A percentile compares a stretch with the other conserved stretches of the same genome.
Evolutionary conservation across 2,797 vertebrate species (phyloP).

Genomic region (Rhinella marina): DNA sequence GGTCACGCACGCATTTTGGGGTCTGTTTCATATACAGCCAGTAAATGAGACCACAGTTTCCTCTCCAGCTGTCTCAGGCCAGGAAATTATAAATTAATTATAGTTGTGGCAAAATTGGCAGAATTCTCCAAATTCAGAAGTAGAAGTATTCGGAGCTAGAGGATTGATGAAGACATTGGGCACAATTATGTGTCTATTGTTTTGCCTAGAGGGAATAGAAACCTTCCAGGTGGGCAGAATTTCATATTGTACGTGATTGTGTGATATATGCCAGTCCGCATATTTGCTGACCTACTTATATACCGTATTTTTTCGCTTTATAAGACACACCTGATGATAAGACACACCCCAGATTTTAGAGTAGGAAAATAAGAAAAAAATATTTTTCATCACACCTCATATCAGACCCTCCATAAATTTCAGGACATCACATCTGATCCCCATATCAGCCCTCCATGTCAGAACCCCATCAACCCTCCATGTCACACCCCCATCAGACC

Average conservation of each 20-base stretch:
- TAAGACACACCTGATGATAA: too few relatives aligned
- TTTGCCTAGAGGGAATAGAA: neutral
- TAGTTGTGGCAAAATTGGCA: neutral
- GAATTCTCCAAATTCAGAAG: neutral
- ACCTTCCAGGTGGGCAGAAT: neutral
- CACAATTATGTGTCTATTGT: slow-evolving; percentile 6
- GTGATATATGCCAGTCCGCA: neutral
- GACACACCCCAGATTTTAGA: too few relatives aligned
- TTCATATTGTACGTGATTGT: neutral
- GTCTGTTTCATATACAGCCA: neutral
- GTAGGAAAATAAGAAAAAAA: too few relatives aligned
- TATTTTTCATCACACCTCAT: too few relatives aligned
- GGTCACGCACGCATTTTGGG: neutral
- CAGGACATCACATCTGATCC: too few relatives aligned
- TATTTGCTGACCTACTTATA: neutral
- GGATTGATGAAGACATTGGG: slow-evolving; percentile 15
- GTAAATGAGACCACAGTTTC: neutral
- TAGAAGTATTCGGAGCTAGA: neutral
- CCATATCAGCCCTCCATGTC: too few relatives aligned
- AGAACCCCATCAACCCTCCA: too few relatives aligned
- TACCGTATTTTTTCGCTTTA: too few relatives aligned
- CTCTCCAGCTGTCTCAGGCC: neutral
- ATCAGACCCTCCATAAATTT: too few relatives aligned
- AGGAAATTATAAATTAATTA: neutral
- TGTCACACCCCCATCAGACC: too few relatives aligned